Base-by-base conservation (phyloP, 2,797 vertebrate species). In the Syngnathus acus region DNA sequence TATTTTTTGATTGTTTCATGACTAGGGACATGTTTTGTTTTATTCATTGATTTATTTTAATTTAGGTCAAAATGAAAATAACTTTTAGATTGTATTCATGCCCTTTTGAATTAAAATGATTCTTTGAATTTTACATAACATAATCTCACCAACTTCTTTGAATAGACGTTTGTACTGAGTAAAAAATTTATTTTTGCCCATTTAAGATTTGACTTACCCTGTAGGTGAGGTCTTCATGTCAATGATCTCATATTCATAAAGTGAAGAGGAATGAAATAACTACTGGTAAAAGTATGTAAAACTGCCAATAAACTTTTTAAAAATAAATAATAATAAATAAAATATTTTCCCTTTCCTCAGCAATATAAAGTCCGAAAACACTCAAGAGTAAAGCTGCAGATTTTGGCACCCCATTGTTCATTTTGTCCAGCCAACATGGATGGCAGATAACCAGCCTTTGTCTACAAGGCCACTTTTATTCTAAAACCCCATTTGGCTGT, bases 391-490 rank as follows among this genome's bases (percentile, higher is more conserved):
- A 86, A 86, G 72, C 68, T 5, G 75, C 60, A 57, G 6, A 70
- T 82, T 76, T 70, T 85, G 83, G 82, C 83, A 70, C 66, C 1
- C 58, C 59, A 71, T 70, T 65, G 66, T 78, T 78, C 79, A 83
- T 75, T 79, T 77, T 77, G 76, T 75, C 67, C 72, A 75, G 82
- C 85, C 86, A 86, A 84, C 40, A 74, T 86, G 86, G 26, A 73
- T 88, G 86, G 85, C 86, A 83, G 69, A 72, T 55, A 70, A 83
- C 82, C 84, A 85, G 78, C 54, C 81, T 87, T 87, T 87, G 82
- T 89, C 68, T 68, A 55, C 65, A 65, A 65, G 73, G 78, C 83
- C 83, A 85, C 78, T 79, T 82, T 81, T 84, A 80, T 85, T 86
- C 78, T 85, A 70, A 87, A 83, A 79, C 77, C 72, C 72, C 68